Evolutionary conservation across 2,113 vertebrate species (phyloP).

Genomic region (Hemichromis elongatus): DNA sequence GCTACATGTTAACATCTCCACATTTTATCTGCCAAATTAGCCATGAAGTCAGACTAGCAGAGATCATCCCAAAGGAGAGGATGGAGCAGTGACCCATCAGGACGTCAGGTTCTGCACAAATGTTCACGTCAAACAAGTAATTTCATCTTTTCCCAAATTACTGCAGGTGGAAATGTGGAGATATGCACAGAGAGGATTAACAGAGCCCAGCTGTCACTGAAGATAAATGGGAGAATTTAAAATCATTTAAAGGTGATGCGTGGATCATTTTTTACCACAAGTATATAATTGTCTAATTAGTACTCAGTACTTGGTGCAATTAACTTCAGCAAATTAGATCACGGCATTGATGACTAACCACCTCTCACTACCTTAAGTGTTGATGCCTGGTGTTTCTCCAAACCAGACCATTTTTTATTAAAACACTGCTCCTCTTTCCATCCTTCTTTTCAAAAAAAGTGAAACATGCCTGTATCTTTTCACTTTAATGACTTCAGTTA

Average conservation of each 20-base stretch:
- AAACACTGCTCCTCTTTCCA: not conserved
- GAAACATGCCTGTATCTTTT: not conserved
- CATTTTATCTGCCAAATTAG: constrained; percentile 18
- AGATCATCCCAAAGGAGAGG: constrained; percentile 7
- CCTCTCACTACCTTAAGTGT: not conserved
- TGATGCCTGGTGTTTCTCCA: not conserved
- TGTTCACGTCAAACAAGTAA: not conserved
- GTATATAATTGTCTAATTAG: not conserved
- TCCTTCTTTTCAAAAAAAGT: not conserved
- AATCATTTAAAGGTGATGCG: not conserved
- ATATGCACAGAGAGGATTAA: not conserved
- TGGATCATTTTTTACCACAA: not conserved
- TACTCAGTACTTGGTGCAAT: not conserved
- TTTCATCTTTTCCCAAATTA: constrained; percentile 2
- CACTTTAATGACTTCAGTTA: not conserved
- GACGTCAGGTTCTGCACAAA: not conserved
- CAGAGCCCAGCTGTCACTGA: not conserved
- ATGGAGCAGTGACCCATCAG: not conserved
- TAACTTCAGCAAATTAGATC: not conserved
- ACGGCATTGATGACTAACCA: not conserved
- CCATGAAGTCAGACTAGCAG: not conserved
- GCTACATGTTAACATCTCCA: constrained; percentile 9
- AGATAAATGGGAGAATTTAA: not conserved
- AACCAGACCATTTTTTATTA: not conserved
- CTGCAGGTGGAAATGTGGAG: not conserved